Evolutionary conservation across 2,797 vertebrate species (phyloP).

Genomic region (Capromys pilorides): DNA sequence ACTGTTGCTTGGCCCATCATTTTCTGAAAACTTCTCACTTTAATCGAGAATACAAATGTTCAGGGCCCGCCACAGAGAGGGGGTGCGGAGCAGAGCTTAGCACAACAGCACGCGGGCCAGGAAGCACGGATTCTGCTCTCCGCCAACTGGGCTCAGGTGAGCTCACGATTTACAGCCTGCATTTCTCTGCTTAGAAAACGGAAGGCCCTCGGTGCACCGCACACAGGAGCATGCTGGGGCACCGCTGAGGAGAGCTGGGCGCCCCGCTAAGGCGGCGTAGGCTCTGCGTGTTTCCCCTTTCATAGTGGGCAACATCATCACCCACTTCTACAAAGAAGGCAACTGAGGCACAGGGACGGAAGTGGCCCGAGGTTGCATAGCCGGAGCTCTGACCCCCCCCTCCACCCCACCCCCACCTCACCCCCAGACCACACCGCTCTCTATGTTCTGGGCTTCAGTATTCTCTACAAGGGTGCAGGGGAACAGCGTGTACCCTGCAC

Average conservation of each 20-base stretch:
- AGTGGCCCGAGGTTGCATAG: not conserved
- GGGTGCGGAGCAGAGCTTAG: constrained; percentile 48
- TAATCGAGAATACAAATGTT: constrained; percentile 24
- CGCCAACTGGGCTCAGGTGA: not conserved
- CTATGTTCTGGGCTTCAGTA: rapidly evolving
- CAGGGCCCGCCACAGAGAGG: not conserved
- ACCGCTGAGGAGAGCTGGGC: rapidly evolving
- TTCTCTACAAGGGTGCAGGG: not conserved
- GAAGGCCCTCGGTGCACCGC: not conserved
- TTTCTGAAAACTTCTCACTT: constrained; percentile 43
- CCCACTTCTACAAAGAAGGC: not conserved
- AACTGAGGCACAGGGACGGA: not conserved
- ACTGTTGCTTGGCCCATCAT: constrained; percentile 34
- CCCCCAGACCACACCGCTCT: no score
- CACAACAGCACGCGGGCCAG: not conserved
- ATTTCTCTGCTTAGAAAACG: constrained; percentile 34
- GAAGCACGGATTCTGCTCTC: not conserved
- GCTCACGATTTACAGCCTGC: constrained; percentile 8
- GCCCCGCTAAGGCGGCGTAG: not conserved
- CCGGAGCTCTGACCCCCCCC: not conserved
- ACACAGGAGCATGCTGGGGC: rapidly evolving
- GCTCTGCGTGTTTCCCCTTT: not conserved
- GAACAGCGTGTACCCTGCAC: not conserved
- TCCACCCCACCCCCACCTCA: no score
- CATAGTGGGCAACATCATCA: not conserved